Conservation (phyloP, 2,797 vertebrate genomes). For the Chloroceryle amazona region DNA sequence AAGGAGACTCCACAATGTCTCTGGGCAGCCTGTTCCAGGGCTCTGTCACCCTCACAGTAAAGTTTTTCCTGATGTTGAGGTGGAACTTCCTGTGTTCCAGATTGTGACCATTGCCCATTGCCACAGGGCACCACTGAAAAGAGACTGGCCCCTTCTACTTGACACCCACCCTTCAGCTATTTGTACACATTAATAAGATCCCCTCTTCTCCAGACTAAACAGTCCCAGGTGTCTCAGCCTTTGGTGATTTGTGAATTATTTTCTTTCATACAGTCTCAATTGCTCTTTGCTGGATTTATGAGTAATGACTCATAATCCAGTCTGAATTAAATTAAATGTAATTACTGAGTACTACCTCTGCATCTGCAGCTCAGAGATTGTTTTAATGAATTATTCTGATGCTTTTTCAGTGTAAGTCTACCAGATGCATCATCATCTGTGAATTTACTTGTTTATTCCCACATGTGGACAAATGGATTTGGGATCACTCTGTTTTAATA, state of each 20-base stretch:
- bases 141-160: too few relatives aligned
- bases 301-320: neutral
- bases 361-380: neutral
- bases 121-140: too few relatives aligned
- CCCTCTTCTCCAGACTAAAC: too few relatives aligned
- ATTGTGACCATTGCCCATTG: too few relatives aligned
- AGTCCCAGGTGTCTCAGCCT: too few relatives aligned
- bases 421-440: neutral
- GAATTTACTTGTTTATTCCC: neutral
- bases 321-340: neutral
- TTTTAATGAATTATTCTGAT: neutral
- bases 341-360: neutral
- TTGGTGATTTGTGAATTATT: neutral
- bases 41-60: too few relatives aligned
- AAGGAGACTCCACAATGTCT: too few relatives aligned
- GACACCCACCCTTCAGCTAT: too few relatives aligned
- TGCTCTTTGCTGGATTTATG: neutral
- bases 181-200: too few relatives aligned
- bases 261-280: neutral
- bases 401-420: neutral
- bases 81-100: too few relatives aligned
- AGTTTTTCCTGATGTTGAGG: too few relatives aligned
- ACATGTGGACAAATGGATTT: neutral
- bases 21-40: too few relatives aligned
- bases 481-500: neutral